These are phyloP conservation scores for Tinea pellionella DNA, from an alignment of 2,888 invertebrate species.

Conservation along the genomic window DNA sequence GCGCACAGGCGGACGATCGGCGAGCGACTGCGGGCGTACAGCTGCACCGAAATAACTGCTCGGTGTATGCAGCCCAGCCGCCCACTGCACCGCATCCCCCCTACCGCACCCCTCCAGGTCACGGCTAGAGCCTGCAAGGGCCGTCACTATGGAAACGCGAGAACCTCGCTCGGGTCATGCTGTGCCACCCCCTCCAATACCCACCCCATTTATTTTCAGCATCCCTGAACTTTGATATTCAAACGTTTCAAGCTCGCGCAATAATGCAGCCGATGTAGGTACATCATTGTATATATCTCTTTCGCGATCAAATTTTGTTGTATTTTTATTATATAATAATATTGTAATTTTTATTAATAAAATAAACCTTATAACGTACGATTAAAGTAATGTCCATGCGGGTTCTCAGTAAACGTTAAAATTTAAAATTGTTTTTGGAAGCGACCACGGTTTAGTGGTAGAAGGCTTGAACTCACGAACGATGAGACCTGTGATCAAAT, in stretches of 20 bases:
- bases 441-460: no score
- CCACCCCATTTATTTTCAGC: slow-evolving; percentile 20
- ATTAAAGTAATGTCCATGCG: no score
- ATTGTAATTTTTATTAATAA: no score
- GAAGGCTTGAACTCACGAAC: no score
- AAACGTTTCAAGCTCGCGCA: background rate
- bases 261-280: background rate
- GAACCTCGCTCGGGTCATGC: slow-evolving; percentile 32
- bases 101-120: slow-evolving; percentile 40
- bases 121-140: slow-evolving; percentile 38
- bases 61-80: slow-evolving; percentile 53
- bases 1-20: slow-evolving; percentile 53
- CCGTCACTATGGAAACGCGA: slow-evolving; percentile 36
- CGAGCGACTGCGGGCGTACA: slow-evolving; percentile 46
- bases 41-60: slow-evolving; percentile 69
- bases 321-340: no score
- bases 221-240: slow-evolving; percentile 33
- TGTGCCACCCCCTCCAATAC: slow-evolving; percentile 48
- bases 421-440: no score
- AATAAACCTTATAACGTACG: no score
- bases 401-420: no score
- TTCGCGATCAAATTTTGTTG: background rate
- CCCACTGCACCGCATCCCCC: slow-evolving; percentile 44
- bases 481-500: no score
- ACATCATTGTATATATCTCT: no score